These are phyloP conservation scores for Mastomys coucha DNA, from an alignment of 2,113 vertebrate genomes.

Conservation along the genomic window DNA sequence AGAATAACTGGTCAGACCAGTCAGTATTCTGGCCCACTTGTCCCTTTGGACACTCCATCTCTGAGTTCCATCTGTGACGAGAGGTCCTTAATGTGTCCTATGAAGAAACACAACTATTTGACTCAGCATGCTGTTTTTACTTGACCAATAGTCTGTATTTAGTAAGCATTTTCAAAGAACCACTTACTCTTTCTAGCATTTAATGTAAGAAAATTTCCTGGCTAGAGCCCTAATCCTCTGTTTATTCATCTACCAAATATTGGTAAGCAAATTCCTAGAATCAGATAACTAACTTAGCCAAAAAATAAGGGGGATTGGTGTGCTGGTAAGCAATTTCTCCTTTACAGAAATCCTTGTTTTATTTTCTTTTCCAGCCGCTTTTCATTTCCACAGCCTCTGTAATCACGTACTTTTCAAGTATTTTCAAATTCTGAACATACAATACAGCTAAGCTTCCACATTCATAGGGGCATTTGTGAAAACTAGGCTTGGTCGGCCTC, in stretches of 20 bases:
- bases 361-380: neutral
- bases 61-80: neutral
- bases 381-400: constrained; percentile 45
- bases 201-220: neutral
- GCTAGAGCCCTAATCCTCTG: neutral
- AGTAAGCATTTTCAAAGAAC: constrained; percentile 40
- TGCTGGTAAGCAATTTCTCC: neutral
- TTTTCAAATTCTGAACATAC: constrained; percentile 25
- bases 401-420: constrained; percentile 25
- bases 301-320: neutral
- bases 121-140: neutral
- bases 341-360: constrained; percentile 32
- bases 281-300: neutral
- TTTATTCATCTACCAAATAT: neutral
- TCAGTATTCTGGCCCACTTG: neutral
- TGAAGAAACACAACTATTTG: constrained; percentile 25
- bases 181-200: neutral
- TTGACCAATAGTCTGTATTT: neutral
- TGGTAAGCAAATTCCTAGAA: neutral
- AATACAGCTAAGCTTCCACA: neutral
- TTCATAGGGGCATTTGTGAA: neutral
- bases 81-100: neutral
- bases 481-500: constrained; percentile 42
- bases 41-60: neutral
- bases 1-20: constrained; percentile 15